Base-by-base conservation (phyloP, 2,113 vertebrate species). In the Bujurquina vittata region DNA sequence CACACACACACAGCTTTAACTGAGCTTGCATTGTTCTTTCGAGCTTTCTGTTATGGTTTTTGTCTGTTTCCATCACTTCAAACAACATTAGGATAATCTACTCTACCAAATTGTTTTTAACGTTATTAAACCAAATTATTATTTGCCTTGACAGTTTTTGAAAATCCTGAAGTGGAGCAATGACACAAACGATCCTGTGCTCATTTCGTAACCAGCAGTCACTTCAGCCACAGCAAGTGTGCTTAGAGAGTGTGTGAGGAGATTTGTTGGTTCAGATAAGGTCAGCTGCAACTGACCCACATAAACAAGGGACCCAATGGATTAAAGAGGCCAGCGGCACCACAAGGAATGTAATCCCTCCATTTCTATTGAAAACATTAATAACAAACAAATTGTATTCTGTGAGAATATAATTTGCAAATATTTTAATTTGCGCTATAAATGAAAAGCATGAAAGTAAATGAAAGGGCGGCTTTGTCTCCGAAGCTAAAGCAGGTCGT, bases 231-330 rank as follows among this genome's bases (percentile, higher is more conserved):
- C 23, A 59, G 56, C 37, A 2, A 76, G 23, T 40, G 23, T 40
- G 55, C 56, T 59, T 43, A 20, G 35, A 63, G 26, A 63, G 67
- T n/a, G 29, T 43, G 37, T 22, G 60, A 69, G 54, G 43, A 59
- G 77, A 74, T 83, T 49, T 67, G 37, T 3, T 2, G 17, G 55
- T 57, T 58, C 26, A 59, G 43, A 18, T 58, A 15, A 56, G 26
- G 52, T 72, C 65, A 72, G 43, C 65, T 8, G 43, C 82, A 58
- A 73, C 22, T 79, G 83, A 79, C 77, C 77, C 60, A 75, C 52
- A 75, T n/a, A 78, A 18, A 84, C n/a, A 52, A 26, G 18, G 56
- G 7, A 14, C 10, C 23, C 26, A 3, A 0, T 40, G 29, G 31
- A 40, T 80, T 76, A 46, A 26, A 84, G 43, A 59, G 61, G 57